phyloP scores from a whole-genome alignment of 2,113 vertebrate genomes.

The Callipepla squamata region DNA sequence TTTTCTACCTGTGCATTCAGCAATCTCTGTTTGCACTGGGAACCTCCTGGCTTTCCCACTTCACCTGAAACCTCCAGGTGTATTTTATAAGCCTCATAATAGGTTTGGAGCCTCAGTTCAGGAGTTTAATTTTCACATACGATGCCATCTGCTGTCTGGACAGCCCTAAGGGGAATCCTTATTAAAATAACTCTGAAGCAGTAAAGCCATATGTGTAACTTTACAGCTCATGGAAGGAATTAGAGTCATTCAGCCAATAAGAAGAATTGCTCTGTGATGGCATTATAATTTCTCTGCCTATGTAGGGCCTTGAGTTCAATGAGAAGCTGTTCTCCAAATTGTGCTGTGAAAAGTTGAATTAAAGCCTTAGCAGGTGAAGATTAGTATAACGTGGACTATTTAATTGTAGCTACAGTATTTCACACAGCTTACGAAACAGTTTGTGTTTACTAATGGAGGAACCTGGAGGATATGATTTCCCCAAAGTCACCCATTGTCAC shows the following conservation, averaged over 20 bases:
- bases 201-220: not conserved
- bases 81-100: conserved; percentile 14
- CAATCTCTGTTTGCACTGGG: not conserved
- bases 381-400: not conserved
- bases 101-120: conserved; percentile 13
- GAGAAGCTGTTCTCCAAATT: not conserved
- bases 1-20: conserved; percentile 30
- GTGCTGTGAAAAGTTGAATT: not conserved
- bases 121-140: not conserved
- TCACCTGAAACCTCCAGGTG: conserved; percentile 35
- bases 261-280: not conserved
- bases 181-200: conserved; percentile 17
- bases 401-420: fast-evolving
- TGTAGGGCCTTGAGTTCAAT: not conserved
- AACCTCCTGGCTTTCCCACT: not conserved
- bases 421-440: not conserved
- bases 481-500: not conserved
- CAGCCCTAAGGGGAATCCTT: conserved; percentile 46
- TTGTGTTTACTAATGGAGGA: not conserved
- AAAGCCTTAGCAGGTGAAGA: not conserved
- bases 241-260: not conserved
- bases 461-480: not conserved
- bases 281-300: not conserved
- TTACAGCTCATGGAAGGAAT: conserved; percentile 37
- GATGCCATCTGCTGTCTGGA: conserved; percentile 51